phyloP scores from a whole-genome alignment of 2,797 vertebrate species.

The Poecilia gillii region DNA sequence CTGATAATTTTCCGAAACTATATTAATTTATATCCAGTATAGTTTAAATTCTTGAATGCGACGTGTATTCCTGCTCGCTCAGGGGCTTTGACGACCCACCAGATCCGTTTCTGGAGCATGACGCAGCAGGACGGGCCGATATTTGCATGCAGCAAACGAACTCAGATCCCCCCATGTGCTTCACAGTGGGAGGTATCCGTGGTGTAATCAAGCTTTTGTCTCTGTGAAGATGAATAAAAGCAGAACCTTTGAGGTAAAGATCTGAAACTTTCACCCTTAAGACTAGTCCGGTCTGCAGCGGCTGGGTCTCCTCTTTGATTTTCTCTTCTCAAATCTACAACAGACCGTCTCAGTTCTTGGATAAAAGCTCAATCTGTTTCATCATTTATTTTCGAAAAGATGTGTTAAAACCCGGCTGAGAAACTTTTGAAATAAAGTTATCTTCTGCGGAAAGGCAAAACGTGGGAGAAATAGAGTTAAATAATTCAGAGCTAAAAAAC shows the following conservation, averaged over 20 bases:
- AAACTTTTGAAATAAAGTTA: neutral
- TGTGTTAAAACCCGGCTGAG: neutral
- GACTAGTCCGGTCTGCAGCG: neutral
- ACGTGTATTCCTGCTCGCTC: neutral
- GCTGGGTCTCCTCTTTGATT: slow-evolving; percentile 1
- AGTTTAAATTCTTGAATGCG: neutral
- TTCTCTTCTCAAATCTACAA: neutral
- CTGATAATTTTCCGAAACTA: too few species aligned
- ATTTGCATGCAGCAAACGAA: neutral
- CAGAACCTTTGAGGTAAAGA: neutral
- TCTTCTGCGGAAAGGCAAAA: neutral
- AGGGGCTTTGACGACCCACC: neutral
- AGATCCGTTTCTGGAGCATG: neutral
- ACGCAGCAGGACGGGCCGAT: neutral
- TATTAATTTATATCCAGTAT: neutral
- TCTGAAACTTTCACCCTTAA: neutral
- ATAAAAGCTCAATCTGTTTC: neutral
- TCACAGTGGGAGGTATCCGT: neutral
- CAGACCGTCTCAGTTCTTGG: neutral
- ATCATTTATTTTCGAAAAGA: neutral
- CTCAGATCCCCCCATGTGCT: neutral
- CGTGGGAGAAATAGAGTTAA: neutral
- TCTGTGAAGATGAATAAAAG: neutral
- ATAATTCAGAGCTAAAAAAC: neutral
- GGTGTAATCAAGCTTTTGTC: neutral